Percentiles rank a stretch among this genome's conserved stretches.
Evolutionary conservation across 2,113 vertebrate genomes (phyloP).

Genomic region (Aleadryas rufinucha): DNA sequence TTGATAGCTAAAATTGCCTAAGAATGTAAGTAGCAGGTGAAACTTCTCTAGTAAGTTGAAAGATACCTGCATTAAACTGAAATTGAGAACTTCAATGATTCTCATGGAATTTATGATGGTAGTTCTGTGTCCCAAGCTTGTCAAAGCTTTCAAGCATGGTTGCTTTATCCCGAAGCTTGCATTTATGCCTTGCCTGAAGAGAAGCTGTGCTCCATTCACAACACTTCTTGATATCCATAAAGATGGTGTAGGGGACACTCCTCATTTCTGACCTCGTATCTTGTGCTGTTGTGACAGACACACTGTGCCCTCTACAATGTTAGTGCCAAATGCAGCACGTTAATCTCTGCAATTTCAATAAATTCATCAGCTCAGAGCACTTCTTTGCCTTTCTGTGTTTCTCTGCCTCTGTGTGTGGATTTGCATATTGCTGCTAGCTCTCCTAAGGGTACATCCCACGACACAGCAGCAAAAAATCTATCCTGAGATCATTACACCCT

Average conservation of each 20-base stretch:
- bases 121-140: background rate
- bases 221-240: background rate
- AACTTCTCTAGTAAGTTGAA: background rate
- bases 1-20: background rate
- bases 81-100: background rate
- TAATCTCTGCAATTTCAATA: background rate
- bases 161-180: background rate
- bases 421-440: accelerated
- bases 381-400: background rate
- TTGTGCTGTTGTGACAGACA: background rate
- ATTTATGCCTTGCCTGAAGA: background rate
- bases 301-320: accelerated
- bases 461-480: background rate
- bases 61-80: background rate
- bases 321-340: background rate
- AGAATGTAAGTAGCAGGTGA: background rate
- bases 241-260: background rate
- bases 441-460: background rate
- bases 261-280: background rate
- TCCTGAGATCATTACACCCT: background rate
- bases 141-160: background rate
- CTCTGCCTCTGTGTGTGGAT: background rate
- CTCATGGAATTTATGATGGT: background rate
- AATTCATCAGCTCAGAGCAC: background rate
- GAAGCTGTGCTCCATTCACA: background rate